A percentile compares a stretch with the other conserved stretches of the same genome.
Evolutionary conservation across 2,113 vertebrate genomes (phyloP).

Genomic region (Silurus asotus): DNA sequence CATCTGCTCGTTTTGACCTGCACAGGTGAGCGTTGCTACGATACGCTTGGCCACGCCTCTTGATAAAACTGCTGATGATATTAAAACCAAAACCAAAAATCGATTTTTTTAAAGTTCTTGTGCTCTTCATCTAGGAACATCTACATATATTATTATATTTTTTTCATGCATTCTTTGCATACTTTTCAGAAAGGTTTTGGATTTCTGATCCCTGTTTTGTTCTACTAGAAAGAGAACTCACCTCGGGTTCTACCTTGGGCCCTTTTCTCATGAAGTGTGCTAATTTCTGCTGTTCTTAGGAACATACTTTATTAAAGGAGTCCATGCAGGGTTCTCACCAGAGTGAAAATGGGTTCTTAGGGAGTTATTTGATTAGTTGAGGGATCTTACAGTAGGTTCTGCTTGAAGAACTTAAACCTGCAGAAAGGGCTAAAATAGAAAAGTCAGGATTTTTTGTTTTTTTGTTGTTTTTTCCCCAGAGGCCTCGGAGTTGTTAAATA

Average conservation of each 20-base stretch:
- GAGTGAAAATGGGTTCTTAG: not conserved
- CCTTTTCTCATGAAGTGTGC: not conserved
- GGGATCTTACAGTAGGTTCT: not conserved
- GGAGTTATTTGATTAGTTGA: not conserved
- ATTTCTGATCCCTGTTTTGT: not conserved
- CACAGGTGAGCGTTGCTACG: not conserved
- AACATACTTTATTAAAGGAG: not conserved
- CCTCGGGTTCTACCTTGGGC: not conserved
- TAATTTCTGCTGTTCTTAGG: not conserved
- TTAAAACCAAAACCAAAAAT: too few relatives aligned
- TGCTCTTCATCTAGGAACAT: not conserved
- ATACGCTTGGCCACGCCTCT: not conserved
- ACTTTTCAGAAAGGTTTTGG: not conserved
- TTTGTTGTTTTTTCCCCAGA: not conserved
- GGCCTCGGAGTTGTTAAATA: not conserved
- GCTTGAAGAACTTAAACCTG: not conserved
- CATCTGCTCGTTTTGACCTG: not conserved
- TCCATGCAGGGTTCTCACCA: not conserved
- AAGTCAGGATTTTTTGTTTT: not conserved
- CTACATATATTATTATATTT: not conserved
- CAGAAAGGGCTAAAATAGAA: not conserved
- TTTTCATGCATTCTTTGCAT: not conserved
- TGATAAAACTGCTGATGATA: not conserved
- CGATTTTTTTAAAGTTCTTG: not conserved
- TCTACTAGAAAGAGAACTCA: not conserved